phyloP scores from a whole-genome alignment of 2,797 vertebrate genomes.

The Karalla daura region DNA sequence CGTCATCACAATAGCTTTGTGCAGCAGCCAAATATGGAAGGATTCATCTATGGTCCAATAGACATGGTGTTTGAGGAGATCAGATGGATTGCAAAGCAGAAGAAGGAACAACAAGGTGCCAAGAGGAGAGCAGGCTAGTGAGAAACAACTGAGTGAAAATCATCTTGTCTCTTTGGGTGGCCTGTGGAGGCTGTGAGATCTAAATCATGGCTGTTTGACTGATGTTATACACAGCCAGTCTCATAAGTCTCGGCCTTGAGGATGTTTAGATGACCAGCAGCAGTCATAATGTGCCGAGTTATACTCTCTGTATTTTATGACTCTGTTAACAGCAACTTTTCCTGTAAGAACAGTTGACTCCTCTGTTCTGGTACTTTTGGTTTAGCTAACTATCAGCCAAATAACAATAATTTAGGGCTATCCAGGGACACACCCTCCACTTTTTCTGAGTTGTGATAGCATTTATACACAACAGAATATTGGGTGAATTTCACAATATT shows the following conservation, averaged over 20 bases:
- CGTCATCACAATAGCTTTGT: background rate
- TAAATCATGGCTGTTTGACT: slow-evolving; percentile 76
- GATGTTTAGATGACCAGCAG: slow-evolving; percentile 75
- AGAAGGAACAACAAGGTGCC: background rate
- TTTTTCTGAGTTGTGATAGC: slow-evolving; percentile 9
- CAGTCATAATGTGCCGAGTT: slow-evolving; percentile 62
- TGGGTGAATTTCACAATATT: background rate
- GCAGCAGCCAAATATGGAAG: background rate
- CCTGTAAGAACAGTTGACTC: slow-evolving; percentile 17
- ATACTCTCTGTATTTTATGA: slow-evolving; percentile 56
- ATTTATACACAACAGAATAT: background rate
- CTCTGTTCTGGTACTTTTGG: slow-evolving; percentile 3
- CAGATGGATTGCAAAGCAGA: background rate
- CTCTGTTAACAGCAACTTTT: slow-evolving; percentile 57
- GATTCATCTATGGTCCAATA: slow-evolving; percentile 11
- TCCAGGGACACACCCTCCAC: slow-evolving; percentile 9
- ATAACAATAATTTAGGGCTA: slow-evolving; percentile 30
- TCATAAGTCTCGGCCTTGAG: slow-evolving; percentile 51
- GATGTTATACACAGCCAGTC: slow-evolving; percentile 71
- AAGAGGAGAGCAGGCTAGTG: slow-evolving; percentile 11
- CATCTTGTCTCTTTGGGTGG: slow-evolving; percentile 75
- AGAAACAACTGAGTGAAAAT: slow-evolving; percentile 40
- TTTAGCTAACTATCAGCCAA: slow-evolving; percentile 26
- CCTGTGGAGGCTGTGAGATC: slow-evolving; percentile 60
- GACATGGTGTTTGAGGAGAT: background rate